Evolutionary conservation across 2,113 vertebrate species (phyloP).

Genomic region (cattle (Bos taurus)): ARS-UCD2.0 NC_037357.1:136146001-136146500

Average conservation of each 20-base stretch:
- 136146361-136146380: accelerated
- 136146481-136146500: no score
- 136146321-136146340: background rate
- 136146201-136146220: background rate
- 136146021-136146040: no score
- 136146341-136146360: background rate
- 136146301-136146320: background rate
- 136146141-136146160: background rate
- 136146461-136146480: no score
- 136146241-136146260: background rate
- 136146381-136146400: background rate
- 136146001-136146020: background rate
- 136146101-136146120: background rate
- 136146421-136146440: no score
- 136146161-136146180: accelerated
- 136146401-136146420: no score
- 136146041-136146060: background rate
- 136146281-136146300: background rate
- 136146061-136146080: background rate
- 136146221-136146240: background rate
- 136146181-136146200: background rate
- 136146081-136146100: accelerated
- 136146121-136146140: no score
- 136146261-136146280: background rate
- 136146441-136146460: no score